A percentile compares a stretch with the other conserved stretches of the same genome.
Evolutionary conservation across 2,888 invertebrate genomes (phyloP).

Genomic region (Tortricodes alternella): DNA sequence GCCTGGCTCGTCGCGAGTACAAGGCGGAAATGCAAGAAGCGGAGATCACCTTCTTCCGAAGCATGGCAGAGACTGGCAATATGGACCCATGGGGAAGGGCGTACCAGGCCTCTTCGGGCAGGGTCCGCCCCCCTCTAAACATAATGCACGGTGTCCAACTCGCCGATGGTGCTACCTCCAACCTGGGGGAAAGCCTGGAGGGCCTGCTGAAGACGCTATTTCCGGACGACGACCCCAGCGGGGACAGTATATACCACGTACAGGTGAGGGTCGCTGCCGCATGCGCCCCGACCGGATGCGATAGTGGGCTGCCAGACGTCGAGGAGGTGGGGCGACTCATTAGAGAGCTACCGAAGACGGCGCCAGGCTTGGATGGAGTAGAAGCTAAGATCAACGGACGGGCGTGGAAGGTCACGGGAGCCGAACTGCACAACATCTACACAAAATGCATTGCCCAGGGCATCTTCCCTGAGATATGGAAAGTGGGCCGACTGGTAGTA

Average conservation of each 20-base stretch:
- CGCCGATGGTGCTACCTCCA: neutral
- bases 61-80: conserved; percentile 30
- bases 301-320: accelerated
- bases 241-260: neutral
- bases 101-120: conserved; percentile 24
- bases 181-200: neutral
- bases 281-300: neutral
- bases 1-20: neutral
- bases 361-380: conserved; percentile 43
- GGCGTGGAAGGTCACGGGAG: conserved; percentile 32
- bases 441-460: conserved; percentile 34
- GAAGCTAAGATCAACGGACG: conserved; percentile 35
- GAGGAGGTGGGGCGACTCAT: neutral
- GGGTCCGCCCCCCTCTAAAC: conserved; percentile 9
- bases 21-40: conserved; percentile 22
- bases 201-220: neutral
- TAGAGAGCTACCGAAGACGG: conserved; percentile 37
- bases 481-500: conserved; percentile 17
- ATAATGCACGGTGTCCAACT: neutral
- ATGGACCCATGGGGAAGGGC: conserved; percentile 34
- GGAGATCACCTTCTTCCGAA: conserved; percentile 9
- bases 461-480: conserved; percentile 29
- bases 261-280: neutral
- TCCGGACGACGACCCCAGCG: neutral
- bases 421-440: conserved; percentile 29